Evolutionary conservation across 2,797 vertebrate species (phyloP).

Genomic region (Melanotaenia pygmaea): DNA sequence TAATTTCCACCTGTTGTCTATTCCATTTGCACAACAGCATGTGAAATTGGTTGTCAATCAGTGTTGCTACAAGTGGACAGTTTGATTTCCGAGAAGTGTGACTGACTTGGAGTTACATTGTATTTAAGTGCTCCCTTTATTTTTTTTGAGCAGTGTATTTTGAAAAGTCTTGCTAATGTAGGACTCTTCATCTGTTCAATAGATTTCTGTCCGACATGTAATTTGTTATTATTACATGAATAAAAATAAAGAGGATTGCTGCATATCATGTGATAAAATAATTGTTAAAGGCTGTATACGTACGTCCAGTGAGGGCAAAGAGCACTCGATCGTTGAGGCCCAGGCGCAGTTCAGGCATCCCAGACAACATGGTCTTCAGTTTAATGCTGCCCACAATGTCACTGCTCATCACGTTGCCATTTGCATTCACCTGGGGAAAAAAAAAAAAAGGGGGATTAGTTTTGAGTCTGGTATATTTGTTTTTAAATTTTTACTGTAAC

Average conservation of each 20-base stretch:
- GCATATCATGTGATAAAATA: background rate
- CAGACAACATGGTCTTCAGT: constrained; percentile 93
- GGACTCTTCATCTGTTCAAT: background rate
- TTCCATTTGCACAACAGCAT: too few relatives aligned
- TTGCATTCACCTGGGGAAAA: constrained; percentile 87
- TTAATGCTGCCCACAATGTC: constrained; percentile 94
- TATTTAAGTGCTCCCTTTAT: too few relatives aligned
- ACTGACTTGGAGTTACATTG: too few relatives aligned
- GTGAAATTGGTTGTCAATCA: too few relatives aligned
- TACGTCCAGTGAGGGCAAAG: constrained; percentile 93
- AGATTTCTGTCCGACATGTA: background rate
- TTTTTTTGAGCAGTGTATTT: too few relatives aligned
- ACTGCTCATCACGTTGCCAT: constrained; percentile 91
- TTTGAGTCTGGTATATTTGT: background rate
- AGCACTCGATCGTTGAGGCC: constrained; percentile 94
- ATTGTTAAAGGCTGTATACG: constrained; percentile 11
- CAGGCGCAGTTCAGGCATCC: constrained; percentile 93
- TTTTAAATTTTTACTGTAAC: too few relatives aligned
- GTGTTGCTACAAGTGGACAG: too few relatives aligned
- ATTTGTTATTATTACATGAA: background rate
- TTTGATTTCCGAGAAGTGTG: too few relatives aligned
- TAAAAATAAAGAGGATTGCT: background rate
- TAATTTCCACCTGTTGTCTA: too few relatives aligned
- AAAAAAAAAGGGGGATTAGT: background rate
- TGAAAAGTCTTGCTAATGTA: background rate